These are phyloP conservation scores for Yponomeuta cagnagella DNA, from an alignment of 2,888 invertebrate species.

Conservation along the genomic window DNA sequence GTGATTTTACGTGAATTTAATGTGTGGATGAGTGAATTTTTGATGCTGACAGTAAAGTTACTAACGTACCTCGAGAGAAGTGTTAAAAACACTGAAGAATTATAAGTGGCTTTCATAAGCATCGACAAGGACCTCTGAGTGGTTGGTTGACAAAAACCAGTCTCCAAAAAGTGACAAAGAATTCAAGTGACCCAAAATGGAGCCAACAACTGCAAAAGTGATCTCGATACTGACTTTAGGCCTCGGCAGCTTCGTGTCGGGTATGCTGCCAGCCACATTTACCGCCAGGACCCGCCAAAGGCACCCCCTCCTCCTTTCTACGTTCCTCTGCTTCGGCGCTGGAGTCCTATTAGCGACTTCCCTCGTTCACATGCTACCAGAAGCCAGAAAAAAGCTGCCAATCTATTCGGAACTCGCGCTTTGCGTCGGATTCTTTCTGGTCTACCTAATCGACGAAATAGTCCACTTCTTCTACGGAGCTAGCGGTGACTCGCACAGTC, in stretches of 20 bases:
- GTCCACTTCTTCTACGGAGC: conserved; percentile 79
- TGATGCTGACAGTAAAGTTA: neutral
- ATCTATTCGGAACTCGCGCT: conserved; percentile 79
- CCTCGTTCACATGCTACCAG: conserved; percentile 87
- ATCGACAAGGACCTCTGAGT: neutral
- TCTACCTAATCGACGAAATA: conserved; percentile 83
- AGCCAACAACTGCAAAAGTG: conserved; percentile 75
- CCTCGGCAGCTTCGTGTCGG: conserved; percentile 80
- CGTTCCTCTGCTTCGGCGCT: conserved; percentile 86
- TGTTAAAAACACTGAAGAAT: neutral
- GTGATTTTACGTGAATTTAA: neutral
- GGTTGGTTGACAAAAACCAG: neutral
- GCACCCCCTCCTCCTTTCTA: conserved; percentile 79
- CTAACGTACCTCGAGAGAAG: neutral
- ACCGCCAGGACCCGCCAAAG: conserved; percentile 73
- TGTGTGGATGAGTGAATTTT: neutral
- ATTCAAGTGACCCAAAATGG: conserved; percentile 41
- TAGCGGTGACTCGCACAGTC: conserved; percentile 25
- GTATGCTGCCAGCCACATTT: conserved; percentile 81
- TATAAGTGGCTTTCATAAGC: neutral
- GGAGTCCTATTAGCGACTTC: conserved; percentile 87
- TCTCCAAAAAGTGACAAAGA: neutral
- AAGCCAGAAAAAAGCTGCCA: conserved; percentile 78
- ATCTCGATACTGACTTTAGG: conserved; percentile 80
- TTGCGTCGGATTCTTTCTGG: conserved; percentile 81